Conservation (phyloP, 2,888 invertebrate genomes). For the Lasioglossum leucozonium region DNA sequence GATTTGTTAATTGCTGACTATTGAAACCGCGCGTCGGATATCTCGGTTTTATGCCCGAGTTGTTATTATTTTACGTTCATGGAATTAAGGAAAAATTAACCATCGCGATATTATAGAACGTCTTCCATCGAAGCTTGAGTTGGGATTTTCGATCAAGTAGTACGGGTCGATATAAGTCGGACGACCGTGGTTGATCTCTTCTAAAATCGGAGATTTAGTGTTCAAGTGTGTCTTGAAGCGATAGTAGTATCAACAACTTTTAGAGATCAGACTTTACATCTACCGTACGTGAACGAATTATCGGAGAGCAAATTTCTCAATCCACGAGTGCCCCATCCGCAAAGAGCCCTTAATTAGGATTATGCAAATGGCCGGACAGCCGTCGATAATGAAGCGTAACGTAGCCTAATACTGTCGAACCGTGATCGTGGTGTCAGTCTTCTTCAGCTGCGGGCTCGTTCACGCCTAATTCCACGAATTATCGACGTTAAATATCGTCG, state of each 20-base stretch:
- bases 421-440: too few species aligned
- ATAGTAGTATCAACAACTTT: not conserved
- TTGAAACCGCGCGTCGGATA: not conserved
- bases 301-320: not conserved
- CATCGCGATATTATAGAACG: not conserved
- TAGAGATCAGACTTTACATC: not conserved
- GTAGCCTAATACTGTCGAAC: not conserved
- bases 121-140: not conserved
- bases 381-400: conserved; percentile 14
- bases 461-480: not conserved
- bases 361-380: not conserved
- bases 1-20: not conserved
- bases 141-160: not conserved
- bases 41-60: not conserved
- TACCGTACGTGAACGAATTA: not conserved
- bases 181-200: not conserved
- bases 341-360: not conserved
- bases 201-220: not conserved
- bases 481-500: conserved; percentile 6
- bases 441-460: not conserved
- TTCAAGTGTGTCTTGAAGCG: too few species aligned
- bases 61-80: not conserved
- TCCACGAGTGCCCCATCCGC: not conserved
- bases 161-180: not conserved
- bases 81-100: not conserved